phyloP scores from a whole-genome alignment of 2,888 invertebrate species.

The Nemurella pictetii region DNA sequence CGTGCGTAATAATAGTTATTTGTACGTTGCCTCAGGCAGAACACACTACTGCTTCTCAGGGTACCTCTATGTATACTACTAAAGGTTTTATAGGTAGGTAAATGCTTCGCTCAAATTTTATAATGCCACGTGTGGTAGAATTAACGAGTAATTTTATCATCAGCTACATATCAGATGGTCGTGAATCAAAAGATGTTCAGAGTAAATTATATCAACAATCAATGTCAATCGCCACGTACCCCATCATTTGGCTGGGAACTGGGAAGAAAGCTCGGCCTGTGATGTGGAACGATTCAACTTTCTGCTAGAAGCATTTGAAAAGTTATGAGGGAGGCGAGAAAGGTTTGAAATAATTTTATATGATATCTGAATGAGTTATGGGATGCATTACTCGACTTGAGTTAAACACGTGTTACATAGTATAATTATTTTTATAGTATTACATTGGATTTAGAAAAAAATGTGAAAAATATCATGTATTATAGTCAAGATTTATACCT shows the following conservation, averaged over 20 bases:
- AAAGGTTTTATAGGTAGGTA: background rate
- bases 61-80: too few relatives aligned
- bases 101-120: background rate
- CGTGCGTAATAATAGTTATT: slow-evolving; percentile 21
- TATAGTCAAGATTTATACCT: too few relatives aligned
- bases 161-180: background rate
- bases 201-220: slow-evolving; percentile 12
- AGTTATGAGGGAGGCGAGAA: background rate
- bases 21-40: background rate
- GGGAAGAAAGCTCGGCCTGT: background rate
- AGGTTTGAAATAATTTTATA: background rate
- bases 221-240: slow-evolving; percentile 8
- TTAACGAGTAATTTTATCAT: slow-evolving; percentile 10
- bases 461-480: too few relatives aligned
- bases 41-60: background rate
- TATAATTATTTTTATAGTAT: too few relatives aligned
- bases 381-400: background rate
- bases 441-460: too few relatives aligned
- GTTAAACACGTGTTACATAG: background rate
- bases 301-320: background rate
- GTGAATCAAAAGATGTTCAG: slow-evolving; percentile 9
- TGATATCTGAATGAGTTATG: background rate
- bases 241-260: background rate
- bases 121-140: background rate
- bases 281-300: background rate